Conservation (phyloP, 2,888 invertebrate species). For the Parnassius smintheus region DNA sequence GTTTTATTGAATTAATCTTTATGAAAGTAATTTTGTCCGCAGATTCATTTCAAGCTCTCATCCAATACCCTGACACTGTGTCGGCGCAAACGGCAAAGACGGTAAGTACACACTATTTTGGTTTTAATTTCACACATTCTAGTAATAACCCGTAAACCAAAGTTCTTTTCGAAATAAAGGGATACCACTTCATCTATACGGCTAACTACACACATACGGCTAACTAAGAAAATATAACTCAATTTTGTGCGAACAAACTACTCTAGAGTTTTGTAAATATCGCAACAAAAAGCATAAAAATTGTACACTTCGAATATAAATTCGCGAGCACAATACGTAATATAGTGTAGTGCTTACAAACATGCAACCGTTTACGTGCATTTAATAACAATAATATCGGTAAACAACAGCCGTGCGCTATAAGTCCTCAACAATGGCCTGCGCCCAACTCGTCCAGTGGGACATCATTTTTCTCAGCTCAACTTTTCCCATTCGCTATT, state of each 20-base stretch:
- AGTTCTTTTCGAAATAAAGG: slow-evolving; percentile 50
- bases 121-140: slow-evolving; percentile 72
- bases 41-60: slow-evolving; percentile 99
- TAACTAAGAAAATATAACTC: slow-evolving; percentile 49
- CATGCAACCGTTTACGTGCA: slow-evolving; percentile 50
- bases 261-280: too few relatives aligned
- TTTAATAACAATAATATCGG: slow-evolving; percentile 71
- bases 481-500: slow-evolving; percentile 81
- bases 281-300: slow-evolving; percentile 5
- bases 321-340: slow-evolving; percentile 11
- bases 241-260: slow-evolving; percentile 41
- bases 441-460: slow-evolving; percentile 57
- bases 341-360: slow-evolving; percentile 36
- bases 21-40: slow-evolving; percentile 63
- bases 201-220: slow-evolving; percentile 43
- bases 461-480: slow-evolving; percentile 78
- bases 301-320: slow-evolving; percentile 15
- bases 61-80: slow-evolving; percentile 98
- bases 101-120: slow-evolving; percentile 82
- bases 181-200: slow-evolving; percentile 51
- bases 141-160: slow-evolving; percentile 72
- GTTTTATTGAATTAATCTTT: background rate
- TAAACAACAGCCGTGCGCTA: slow-evolving; percentile 53
- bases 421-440: slow-evolving; percentile 58
- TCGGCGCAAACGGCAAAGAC: slow-evolving; percentile 98